Evolutionary conservation across 2,797 vertebrate genomes (phyloP), one percentile per base, ranked within the genome.

Genomic region (Tauraco hartlaubi): DNA sequence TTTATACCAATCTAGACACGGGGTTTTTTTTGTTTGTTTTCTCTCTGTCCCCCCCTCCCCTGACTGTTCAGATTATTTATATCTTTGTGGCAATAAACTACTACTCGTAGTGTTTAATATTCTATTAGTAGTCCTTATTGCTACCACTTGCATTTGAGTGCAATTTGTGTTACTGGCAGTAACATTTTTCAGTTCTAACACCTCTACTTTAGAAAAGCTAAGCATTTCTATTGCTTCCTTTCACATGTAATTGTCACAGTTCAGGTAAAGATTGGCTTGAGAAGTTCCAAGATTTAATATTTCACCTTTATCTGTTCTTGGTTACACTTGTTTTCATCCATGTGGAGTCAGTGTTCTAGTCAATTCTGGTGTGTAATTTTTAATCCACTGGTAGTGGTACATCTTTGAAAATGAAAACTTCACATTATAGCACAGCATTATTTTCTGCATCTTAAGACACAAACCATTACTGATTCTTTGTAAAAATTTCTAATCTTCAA

Each of bases 251-350:
- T 41, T 37, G 8, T 84, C 9, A 7, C 37, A 31, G 31, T 8
- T 13, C 19, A 54, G 5, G 5, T 19, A 7, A 13, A 56, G 55
- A 4, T 21, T 37, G 41, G 3, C 26, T 28, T 26, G 75, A 37
- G 35, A 22, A 43, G 6, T 25, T 15, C 9, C 56, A 39, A 0
- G 43, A 3, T 56, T 39, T 9, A 8, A 7, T 6, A 28, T 66
- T n/a, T 54, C 39, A 7, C 28, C 18, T 52, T 10, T 22, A 2
- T 56, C 21, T 2, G 2, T 48, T 52, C 35, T 37, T 12, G 26
- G 5, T 22, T 67, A 17, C 13, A 0, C 20, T 25, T 2, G 6
- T 63, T 62, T 37, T 51, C 17, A 49, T 49, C 43, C 9, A 0
- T 2, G 13, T 55, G 61, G 18, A 37, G 43, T 21, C 31, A 9